Evolutionary conservation across 1,140 invertebrate species (phyloP).

Genomic region (Sminthurinus signatus): DNA sequence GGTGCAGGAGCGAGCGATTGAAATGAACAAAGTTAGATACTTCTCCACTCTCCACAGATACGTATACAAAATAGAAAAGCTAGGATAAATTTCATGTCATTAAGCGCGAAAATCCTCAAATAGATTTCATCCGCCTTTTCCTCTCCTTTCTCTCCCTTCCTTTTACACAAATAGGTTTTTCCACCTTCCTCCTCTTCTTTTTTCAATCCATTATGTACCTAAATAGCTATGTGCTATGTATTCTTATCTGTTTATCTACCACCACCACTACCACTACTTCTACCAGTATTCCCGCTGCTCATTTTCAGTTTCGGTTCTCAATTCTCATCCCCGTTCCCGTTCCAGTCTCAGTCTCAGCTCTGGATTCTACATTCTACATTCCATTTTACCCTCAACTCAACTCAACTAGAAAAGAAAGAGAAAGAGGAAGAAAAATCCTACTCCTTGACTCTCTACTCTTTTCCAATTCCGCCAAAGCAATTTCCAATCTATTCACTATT

Average conservation of each 20-base stretch:
- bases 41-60: constrained; percentile 13
- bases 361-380: no score
- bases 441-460: background rate
- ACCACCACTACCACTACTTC: background rate
- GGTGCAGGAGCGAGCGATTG: constrained; percentile 26
- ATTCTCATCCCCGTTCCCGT: no score
- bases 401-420: constrained; percentile 1
- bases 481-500: no score
- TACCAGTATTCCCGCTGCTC: no score
- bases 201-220: no score
- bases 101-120: constrained; percentile 32
- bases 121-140: constrained; percentile 17
- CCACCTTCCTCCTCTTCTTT: no score
- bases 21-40: constrained; percentile 26
- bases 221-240: no score
- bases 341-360: no score
- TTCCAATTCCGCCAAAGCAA: background rate
- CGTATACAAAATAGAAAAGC: background rate
- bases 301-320: background rate
- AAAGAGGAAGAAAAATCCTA: constrained; percentile 1
- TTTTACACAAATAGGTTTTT: no score
- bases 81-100: constrained; percentile 35
- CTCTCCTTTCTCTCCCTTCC: background rate
- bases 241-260: no score
- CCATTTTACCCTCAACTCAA: constrained; percentile 14